These are phyloP conservation scores for Aldabrachelys gigantea DNA, from an alignment of 2,113 vertebrate species.

Conservation along the genomic window DNA sequence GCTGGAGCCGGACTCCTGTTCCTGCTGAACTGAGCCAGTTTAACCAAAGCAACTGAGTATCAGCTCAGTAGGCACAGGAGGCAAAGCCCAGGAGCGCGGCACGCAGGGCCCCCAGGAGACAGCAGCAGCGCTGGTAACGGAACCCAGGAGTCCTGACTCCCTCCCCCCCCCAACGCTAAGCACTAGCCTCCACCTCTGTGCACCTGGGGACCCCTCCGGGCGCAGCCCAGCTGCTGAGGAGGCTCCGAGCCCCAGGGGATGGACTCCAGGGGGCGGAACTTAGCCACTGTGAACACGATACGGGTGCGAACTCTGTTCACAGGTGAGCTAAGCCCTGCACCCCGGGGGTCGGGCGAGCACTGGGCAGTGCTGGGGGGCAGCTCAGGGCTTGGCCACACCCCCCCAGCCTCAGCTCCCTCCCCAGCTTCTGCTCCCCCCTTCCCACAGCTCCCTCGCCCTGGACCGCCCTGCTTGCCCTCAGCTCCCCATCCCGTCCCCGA, in stretches of 20 bases:
- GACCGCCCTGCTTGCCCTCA: neutral
- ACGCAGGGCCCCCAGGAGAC: neutral
- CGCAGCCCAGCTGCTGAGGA: neutral
- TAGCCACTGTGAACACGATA: conserved; percentile 95
- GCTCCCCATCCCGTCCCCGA: too few relatives aligned
- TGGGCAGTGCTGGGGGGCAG: neutral
- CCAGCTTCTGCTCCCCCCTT: too few relatives aligned
- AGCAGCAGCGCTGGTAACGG: neutral
- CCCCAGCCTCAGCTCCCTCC: too few relatives aligned
- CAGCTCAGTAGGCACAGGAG: conserved; percentile 97
- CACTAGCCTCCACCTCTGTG: too few relatives aligned
- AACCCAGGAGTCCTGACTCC: neutral
- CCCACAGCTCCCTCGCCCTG: neutral
- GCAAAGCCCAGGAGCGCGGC: conserved; percentile 71
- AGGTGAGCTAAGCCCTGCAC: conserved; percentile 90
- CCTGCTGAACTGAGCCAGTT: conserved; percentile 90
- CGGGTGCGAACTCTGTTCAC: conserved; percentile 85
- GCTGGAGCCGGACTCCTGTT: conserved; percentile 74
- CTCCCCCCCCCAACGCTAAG: neutral
- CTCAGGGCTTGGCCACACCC: neutral
- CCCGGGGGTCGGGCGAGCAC: conserved; percentile 46
- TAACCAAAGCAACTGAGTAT: conserved; percentile 89
- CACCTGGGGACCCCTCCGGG: neutral
- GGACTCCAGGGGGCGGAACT: conserved; percentile 86
- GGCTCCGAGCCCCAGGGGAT: neutral